Evolutionary conservation across 2,888 invertebrate species (phyloP), one percentile per base, ranked within the genome.

Genomic region (Scelioninae gen. 2): DNA sequence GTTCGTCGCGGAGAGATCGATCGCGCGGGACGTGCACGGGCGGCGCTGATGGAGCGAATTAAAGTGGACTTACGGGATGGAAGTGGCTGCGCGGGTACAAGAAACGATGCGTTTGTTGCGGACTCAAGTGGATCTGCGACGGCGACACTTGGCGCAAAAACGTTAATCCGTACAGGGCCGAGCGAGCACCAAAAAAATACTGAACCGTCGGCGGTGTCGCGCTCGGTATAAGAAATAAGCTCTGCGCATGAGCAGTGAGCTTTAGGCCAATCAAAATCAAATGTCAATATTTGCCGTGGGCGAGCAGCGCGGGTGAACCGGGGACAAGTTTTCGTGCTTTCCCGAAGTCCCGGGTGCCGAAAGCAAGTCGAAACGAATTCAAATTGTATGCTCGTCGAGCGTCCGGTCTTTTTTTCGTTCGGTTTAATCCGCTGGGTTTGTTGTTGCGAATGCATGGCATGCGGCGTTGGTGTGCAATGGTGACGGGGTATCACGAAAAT

Each of bases 241-340:
- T 31, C 11, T 61, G 60, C 60, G 60, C 60, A 61, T 61, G 60
- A n/a, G 3, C 18, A 31, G 2, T 41, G 28, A 22, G 50, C 46
- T 52, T 41, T n/a, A 13, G 22, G n/a, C 63, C 63, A 63, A 63
- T 63, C 31, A 63, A 61, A 63, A 43, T 63, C n/a, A 63, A 63
- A 63, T 52, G 63, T 63, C 63, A 63, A 63, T 63, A 63, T 46
- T 46, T 13, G 46, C 28, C 11, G 45, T 11, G 45, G n/a, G n/a
- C n/a, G n/a, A n/a, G n/a, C n/a, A n/a, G n/a, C n/a, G n/a, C n/a
- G n/a, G n/a, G n/a, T n/a, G n/a, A n/a, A n/a, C n/a, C n/a, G n/a
- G n/a, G n/a, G n/a, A n/a, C n/a, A n/a, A n/a, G n/a, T n/a, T n/a
- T n/a, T n/a, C n/a, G n/a, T n/a, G n/a, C n/a, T n/a, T n/a, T n/a